phyloP scores from a whole-genome alignment of 2,113 vertebrate genomes.

The Bolborhynchus lineola region DNA sequence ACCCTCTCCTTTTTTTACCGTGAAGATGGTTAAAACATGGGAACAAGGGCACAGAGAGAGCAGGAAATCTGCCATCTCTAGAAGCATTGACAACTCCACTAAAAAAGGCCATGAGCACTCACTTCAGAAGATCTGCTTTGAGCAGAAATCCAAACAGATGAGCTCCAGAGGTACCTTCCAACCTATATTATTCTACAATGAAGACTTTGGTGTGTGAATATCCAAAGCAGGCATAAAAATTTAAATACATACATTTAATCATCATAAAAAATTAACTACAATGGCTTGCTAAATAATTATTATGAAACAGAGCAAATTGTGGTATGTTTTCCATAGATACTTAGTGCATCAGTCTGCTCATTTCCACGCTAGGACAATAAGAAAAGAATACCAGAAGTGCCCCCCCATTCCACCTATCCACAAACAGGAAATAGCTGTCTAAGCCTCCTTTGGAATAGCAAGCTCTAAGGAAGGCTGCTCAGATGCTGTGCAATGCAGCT shows the following conservation, averaged over 20 bases:
- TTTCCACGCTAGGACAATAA: neutral
- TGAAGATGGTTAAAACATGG: neutral
- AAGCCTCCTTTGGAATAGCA: neutral
- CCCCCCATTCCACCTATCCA: neutral
- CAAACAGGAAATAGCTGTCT: neutral
- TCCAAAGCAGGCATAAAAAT: rapidly evolving
- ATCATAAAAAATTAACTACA: neutral
- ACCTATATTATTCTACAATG: neutral
- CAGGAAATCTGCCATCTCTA: neutral
- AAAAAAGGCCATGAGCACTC: neutral
- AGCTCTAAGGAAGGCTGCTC: neutral
- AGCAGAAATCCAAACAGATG: neutral
- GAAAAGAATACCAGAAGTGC: neutral
- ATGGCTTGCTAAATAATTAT: neutral
- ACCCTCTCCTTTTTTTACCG: neutral
- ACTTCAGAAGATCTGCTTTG: neutral
- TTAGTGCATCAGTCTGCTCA: neutral
- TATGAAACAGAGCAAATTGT: neutral
- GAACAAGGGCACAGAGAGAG: neutral
- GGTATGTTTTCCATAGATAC: neutral
- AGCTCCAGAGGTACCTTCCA: neutral
- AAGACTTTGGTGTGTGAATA: neutral
- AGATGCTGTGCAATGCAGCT: neutral
- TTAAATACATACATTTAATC: neutral
- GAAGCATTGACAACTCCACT: rapidly evolving